Conservation (phyloP, 2,113 vertebrate genomes). For the Crotalus tigris region DNA sequence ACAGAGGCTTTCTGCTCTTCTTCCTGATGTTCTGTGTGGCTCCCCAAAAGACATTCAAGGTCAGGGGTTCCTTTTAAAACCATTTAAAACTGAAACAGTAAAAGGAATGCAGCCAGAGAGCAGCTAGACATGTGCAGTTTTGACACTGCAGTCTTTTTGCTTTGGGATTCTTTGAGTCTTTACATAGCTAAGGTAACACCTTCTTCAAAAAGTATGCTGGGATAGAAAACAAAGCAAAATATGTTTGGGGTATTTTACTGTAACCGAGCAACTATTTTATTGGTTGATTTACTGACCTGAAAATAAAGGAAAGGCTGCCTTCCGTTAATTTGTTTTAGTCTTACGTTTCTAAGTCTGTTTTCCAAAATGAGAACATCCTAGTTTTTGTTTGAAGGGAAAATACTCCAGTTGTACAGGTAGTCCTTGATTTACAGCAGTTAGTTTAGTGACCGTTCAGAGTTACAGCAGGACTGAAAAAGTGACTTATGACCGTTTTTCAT, state of each 20-base stretch:
- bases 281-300: neutral
- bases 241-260: neutral
- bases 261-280: neutral
- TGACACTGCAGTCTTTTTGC: neutral
- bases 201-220: neutral
- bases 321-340: neutral
- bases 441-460: neutral
- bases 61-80: neutral
- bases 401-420: neutral
- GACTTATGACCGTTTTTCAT: neutral
- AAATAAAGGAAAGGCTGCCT: neutral
- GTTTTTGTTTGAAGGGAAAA: neutral
- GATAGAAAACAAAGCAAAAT: neutral
- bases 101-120: neutral
- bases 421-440: neutral
- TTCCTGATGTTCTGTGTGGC: neutral
- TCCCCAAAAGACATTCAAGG: neutral
- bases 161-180: neutral
- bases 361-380: neutral
- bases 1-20: neutral
- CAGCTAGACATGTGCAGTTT: too few species aligned
- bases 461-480: neutral
- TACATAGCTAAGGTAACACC: neutral
- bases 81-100: neutral
- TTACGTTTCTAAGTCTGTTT: neutral